phyloP scores from a whole-genome alignment of 2,113 vertebrate genomes.

The Hyperopisus bebe region DNA sequence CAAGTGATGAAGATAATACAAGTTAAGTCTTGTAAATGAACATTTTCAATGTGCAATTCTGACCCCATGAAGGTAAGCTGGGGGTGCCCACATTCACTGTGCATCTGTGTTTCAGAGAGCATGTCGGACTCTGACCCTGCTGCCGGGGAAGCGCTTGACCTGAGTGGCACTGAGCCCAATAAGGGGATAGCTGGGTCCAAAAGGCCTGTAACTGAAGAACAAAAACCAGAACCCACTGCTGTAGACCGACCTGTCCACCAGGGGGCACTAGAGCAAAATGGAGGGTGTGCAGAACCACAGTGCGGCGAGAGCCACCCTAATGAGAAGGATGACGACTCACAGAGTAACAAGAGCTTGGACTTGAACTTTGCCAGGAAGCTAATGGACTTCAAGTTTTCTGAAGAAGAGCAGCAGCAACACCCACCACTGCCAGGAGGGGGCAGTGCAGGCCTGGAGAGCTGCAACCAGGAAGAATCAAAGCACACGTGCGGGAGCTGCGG shows the following conservation, averaged over 20 bases:
- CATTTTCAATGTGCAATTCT: not conserved
- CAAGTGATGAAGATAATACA: not conserved
- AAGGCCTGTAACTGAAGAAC: not conserved
- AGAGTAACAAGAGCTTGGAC: conserved; percentile 93
- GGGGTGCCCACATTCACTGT: not conserved
- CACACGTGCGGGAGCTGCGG: conserved; percentile 75
- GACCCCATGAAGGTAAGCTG: not conserved
- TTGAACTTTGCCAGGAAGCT: conserved; percentile 89
- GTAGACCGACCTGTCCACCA: conserved; percentile 26
- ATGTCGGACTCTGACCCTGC: conserved; percentile 70
- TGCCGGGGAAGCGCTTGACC: conserved; percentile 60
- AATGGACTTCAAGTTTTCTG: conserved; percentile 85
- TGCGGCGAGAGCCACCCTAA: not conserved
- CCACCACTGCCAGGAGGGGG: conserved; percentile 26
- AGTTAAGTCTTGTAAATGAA: not conserved
- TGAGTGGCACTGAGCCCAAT: conserved; percentile 47
- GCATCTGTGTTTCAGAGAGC: conserved; percentile 64
- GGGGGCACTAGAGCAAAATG: conserved; percentile 41
- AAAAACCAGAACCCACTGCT: conserved; percentile 19
- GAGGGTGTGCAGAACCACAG: conserved; percentile 22
- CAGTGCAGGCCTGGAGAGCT: conserved; percentile 25
- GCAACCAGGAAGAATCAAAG: conserved; percentile 66
- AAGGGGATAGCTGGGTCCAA: conserved; percentile 22
- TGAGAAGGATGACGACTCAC: conserved; percentile 63
- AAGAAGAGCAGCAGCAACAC: conserved; percentile 33